Conservation (phyloP, 2,888 invertebrate genomes). For the Lysandra bellargus region DNA sequence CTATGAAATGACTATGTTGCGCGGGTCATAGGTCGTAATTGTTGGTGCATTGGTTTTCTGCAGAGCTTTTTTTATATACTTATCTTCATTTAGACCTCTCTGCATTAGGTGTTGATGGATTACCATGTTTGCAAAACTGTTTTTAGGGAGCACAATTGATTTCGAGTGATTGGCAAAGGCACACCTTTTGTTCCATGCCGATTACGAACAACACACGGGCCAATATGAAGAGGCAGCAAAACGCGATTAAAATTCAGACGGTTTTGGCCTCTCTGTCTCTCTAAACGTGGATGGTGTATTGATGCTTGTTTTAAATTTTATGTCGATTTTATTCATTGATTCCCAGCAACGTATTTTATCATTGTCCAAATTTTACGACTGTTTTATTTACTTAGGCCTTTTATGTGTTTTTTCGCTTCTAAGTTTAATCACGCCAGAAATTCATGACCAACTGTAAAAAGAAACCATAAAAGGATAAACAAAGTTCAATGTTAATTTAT, state of each 20-base stretch:
- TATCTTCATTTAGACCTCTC: too few relatives aligned
- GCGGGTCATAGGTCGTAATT: not conserved
- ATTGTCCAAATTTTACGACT: conserved; percentile 22
- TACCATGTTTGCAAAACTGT: not conserved
- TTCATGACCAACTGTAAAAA: not conserved
- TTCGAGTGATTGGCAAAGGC: too few relatives aligned
- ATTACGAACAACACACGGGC: not conserved
- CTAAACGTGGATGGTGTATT: conserved; percentile 10
- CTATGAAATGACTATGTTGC: conserved; percentile 14
- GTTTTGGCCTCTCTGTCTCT: conserved; percentile 21
- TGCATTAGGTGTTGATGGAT: too few relatives aligned
- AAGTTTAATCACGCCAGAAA: not conserved
- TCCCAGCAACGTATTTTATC: conserved; percentile 12
- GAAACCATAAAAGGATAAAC: not conserved
- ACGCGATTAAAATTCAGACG: conserved; percentile 11
- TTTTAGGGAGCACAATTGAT: not conserved
- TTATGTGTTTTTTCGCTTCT: not conserved
- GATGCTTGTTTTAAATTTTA: conserved; percentile 8
- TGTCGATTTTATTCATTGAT: conserved; percentile 24
- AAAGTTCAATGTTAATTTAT: conserved; percentile 16
- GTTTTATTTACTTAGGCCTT: not conserved
- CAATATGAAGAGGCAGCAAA: not conserved
- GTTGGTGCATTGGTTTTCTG: not conserved
- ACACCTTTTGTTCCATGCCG: too few relatives aligned
- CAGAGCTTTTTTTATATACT: too few relatives aligned